Base-by-base conservation (phyloP, 2,797 vertebrate species). In the Rhabdomys pumilio region DNA sequence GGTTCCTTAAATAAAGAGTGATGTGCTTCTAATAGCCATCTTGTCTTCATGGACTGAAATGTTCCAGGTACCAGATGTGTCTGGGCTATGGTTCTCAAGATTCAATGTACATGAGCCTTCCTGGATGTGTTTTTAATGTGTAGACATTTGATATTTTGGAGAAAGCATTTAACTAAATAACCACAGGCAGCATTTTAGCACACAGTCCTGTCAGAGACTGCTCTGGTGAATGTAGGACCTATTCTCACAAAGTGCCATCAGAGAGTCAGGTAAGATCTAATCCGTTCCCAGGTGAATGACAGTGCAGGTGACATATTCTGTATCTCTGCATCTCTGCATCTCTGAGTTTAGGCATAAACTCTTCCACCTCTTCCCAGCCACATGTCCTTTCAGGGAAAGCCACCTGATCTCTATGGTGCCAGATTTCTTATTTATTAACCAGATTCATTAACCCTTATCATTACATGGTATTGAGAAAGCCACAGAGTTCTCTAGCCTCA, bases 301-400 rank as follows among this genome's bases (percentile, higher is more conserved):
- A 59, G 81, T 65, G 53, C 90, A 31, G 24, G 2, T 41, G n/a
- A 91, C 67, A 15, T 55, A 15, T 14, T 55, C 55, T 55, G 15
- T 19, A 17, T 55, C 55, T 55, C 55, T 55, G 55, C 50, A 11
- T 50, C 50, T 50, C 50, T 50, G 11, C 65, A 44, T 72, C 44
- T 22, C 34, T 61, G 77, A 81, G 73, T 92, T 96, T 63, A 85
- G 93, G 90, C 79, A 73, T 47, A 57, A 73, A 90, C 38, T 20
- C 34, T n/a, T 69, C 15, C 22, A 55, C 14, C n/a, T 2, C 34
- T 59, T 84, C 19, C 31, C 41, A 72, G 82, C 10, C 67, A 47
- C 5, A 12, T 38, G 26, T 8, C 15, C 38, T 75, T 38, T 41
- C 72, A 34, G 55, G 31, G 14, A 76, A 93, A 95, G n/a, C 61